Percentiles rank a stretch among this genome's conserved stretches.
Conservation (phyloP, 2,797 vertebrate species). For the Scyliorhinus canicula region DNA sequence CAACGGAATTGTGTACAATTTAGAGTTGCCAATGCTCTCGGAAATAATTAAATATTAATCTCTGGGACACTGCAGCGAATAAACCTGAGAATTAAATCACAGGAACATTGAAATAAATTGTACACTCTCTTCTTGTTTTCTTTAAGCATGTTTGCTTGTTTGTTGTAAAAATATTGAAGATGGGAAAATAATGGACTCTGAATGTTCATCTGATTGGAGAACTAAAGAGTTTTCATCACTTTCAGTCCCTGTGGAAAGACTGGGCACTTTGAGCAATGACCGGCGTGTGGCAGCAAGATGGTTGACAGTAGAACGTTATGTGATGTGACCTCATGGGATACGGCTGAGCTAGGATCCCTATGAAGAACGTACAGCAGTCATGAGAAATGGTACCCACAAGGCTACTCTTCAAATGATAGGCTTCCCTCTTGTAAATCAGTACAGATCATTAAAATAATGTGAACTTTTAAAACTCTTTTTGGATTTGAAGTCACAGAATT, state of each 20-base stretch:
- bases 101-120: constrained; percentile 2
- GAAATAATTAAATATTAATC: constrained; percentile 2
- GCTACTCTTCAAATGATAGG: neutral
- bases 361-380: no score
- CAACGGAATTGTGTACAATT: neutral
- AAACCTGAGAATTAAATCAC: neutral
- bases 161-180: neutral
- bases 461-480: neutral
- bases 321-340: neutral
- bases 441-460: neutral
- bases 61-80: neutral
- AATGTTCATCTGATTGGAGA: neutral
- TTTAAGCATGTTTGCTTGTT: neutral
- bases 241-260: neutral
- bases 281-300: neutral
- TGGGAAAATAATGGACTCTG: no score
- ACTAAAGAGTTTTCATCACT: neutral
- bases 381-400: neutral
- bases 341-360: neutral
- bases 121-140: no score
- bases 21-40: neutral
- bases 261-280: neutral
- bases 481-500: neutral
- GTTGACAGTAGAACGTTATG: neutral
- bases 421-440: neutral